These are phyloP conservation scores for Hirundichthys speculiger DNA, from an alignment of 2,113 vertebrate genomes.

Conservation along the genomic window DNA sequence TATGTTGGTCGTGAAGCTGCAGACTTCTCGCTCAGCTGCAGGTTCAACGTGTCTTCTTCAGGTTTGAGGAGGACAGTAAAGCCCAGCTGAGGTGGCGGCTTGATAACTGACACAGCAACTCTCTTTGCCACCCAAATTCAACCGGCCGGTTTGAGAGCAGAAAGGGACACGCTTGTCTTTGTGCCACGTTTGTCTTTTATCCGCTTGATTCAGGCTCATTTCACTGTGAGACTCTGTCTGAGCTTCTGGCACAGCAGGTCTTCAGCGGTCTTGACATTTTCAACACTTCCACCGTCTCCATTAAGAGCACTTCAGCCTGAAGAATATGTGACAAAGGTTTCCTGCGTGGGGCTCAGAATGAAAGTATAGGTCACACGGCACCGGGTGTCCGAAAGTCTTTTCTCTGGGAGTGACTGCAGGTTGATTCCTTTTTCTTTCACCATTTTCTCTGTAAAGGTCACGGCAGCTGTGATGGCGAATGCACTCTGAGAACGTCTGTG, in stretches of 20 bases:
- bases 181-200: too few species aligned
- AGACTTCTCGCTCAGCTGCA: too few species aligned
- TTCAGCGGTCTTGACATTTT: constrained; percentile 47
- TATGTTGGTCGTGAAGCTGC: too few species aligned
- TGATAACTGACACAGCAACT: too few species aligned
- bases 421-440: constrained; percentile 36
- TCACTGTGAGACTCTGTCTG: too few species aligned
- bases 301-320: constrained; percentile 1
- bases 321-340: constrained; percentile 31
- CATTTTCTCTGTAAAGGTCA: constrained; percentile 62
- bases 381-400: constrained; percentile 25
- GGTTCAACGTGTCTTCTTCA: too few species aligned
- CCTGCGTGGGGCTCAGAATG: constrained; percentile 9
- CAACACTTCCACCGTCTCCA: constrained; percentile 16
- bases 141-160: too few species aligned
- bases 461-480: constrained; percentile 34
- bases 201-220: too few species aligned
- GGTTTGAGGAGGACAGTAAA: too few species aligned
- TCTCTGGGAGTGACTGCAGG: constrained; percentile 33
- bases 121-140: too few species aligned
- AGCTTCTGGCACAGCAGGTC: constrained; percentile 2
- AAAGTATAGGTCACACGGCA: constrained; percentile 37
- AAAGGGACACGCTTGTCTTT: too few species aligned
- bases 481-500: constrained; percentile 15
- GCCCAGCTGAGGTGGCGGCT: too few species aligned